phyloP scores from a whole-genome alignment of 2,888 invertebrate genomes.

The Acanthococcus lagerstroemiae region DNA sequence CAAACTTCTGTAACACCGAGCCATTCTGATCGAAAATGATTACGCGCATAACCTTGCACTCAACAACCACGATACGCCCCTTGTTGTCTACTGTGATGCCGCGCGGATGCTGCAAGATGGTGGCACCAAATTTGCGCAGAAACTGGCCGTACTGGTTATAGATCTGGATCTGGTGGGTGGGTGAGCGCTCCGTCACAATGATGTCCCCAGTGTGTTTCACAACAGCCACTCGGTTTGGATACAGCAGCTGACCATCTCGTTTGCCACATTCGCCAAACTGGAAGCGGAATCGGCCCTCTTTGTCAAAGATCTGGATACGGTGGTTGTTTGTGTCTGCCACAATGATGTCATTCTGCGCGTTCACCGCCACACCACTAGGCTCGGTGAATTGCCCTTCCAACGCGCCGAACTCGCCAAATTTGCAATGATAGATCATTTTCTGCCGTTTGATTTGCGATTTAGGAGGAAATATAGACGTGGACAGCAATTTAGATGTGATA shows the following conservation, averaged over 20 bases:
- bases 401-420: conserved; percentile 98
- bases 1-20: conserved; percentile 92
- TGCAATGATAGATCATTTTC: conserved; percentile 99
- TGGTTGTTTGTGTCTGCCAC: conserved; percentile 98
- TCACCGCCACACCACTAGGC: conserved; percentile 98
- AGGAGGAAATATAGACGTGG: conserved; percentile 78
- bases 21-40: conserved; percentile 98
- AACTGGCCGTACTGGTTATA: conserved; percentile 99
- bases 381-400: conserved; percentile 99
- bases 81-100: conserved; percentile 98
- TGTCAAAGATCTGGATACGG: conserved; percentile 97
- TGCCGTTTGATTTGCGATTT: conserved; percentile 97
- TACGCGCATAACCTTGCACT: conserved; percentile 98
- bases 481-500: conserved; percentile 78
- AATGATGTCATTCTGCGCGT: conserved; percentile 97
- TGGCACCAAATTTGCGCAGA: conserved; percentile 97
- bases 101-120: conserved; percentile 95
- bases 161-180: conserved; percentile 98
- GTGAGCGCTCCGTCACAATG: conserved; percentile 95
- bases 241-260: conserved; percentile 92
- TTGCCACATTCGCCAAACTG: conserved; percentile 99
- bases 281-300: conserved; percentile 97
- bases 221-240: conserved; percentile 97
- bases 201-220: conserved; percentile 98
- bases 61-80: conserved; percentile 96